A percentile compares a stretch with the other conserved stretches of the same genome.
Evolutionary conservation across 2,797 vertebrate genomes (phyloP).

Genomic region (Garrulus glandarius): DNA sequence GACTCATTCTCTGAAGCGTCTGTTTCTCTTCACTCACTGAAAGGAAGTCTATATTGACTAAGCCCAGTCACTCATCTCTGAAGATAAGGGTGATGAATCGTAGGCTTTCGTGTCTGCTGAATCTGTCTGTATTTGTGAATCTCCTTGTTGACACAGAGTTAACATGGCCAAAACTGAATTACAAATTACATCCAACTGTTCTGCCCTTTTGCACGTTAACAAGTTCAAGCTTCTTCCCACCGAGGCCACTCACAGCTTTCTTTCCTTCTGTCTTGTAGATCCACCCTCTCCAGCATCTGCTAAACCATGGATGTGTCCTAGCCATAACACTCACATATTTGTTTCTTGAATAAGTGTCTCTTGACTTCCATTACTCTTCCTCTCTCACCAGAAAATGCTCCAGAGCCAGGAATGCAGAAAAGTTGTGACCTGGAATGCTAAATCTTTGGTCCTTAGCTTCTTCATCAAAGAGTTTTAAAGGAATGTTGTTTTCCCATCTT

Average conservation of each 20-base stretch:
- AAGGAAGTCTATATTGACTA: conserved; percentile 25
- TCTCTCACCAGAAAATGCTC: neutral
- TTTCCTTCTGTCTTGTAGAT: neutral
- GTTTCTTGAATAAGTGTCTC: neutral
- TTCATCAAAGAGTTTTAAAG: neutral
- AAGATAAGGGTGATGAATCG: conserved; percentile 20
- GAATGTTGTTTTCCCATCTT: neutral
- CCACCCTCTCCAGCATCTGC: neutral
- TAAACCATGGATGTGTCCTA: neutral
- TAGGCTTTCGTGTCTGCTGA: neutral
- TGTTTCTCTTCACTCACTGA: conserved; percentile 27
- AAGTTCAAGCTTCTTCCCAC: neutral
- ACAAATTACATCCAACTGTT: neutral
- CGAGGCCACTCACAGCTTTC: neutral
- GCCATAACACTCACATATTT: neutral
- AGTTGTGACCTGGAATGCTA: neutral
- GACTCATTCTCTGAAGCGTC: conserved; percentile 18
- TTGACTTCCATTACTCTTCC: neutral
- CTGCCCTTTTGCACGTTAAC: neutral
- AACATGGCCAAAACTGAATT: neutral
- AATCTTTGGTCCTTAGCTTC: neutral
- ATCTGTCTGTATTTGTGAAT: neutral
- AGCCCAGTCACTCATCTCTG: conserved; percentile 29
- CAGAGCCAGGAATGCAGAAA: neutral
- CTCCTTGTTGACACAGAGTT: neutral